A percentile compares a stretch with the other conserved stretches of the same genome.
Evolutionary conservation across 2,888 invertebrate genomes (phyloP).

Genomic region (Trissonchulus sp.): DNA sequence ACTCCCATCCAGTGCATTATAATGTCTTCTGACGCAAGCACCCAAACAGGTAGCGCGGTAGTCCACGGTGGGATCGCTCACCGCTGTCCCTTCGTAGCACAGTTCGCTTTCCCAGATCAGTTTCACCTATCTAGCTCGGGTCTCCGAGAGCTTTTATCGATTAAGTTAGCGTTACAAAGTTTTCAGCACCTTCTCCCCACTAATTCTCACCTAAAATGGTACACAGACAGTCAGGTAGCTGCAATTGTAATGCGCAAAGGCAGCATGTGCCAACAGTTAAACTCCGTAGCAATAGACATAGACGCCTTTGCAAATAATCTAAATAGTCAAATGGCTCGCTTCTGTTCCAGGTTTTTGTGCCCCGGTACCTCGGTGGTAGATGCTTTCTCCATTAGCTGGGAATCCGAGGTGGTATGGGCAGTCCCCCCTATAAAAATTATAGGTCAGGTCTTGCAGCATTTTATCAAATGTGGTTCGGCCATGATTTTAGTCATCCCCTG

Average conservation of each 20-base stretch:
- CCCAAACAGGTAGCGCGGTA: background rate
- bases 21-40: conserved; percentile 9
- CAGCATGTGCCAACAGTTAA: background rate
- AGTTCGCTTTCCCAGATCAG: too few species aligned
- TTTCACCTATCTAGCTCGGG: too few species aligned
- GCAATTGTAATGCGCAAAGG: background rate
- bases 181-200: too few species aligned
- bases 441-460: background rate
- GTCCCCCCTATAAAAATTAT: background rate
- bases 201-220: too few species aligned
- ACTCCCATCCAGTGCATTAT: too few species aligned
- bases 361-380: background rate
- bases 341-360: conserved; percentile 1
- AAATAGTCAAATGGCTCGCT: background rate
- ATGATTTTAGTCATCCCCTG: background rate
- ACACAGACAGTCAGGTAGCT: conserved; percentile 10
- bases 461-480: background rate
- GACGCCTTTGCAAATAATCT: background rate
- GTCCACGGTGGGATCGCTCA: too few species aligned
- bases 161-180: too few species aligned
- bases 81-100: too few species aligned
- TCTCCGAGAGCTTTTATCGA: too few species aligned
- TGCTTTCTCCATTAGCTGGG: background rate
- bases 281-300: background rate
- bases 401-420: background rate